Conservation (phyloP, 1,140 invertebrate genomes). For the Nasonia longicornis region DNA sequence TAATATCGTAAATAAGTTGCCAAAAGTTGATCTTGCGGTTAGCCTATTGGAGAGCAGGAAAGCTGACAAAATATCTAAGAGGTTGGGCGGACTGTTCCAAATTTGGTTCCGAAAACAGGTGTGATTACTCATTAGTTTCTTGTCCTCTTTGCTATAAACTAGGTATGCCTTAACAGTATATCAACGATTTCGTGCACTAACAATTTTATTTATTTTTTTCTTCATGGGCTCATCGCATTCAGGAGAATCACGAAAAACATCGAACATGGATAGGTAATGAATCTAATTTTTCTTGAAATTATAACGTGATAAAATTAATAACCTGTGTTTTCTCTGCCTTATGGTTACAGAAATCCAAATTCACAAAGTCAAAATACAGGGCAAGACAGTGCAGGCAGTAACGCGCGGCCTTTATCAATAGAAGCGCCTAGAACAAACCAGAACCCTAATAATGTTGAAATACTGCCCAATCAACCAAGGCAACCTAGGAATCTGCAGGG, state of each 20-base stretch:
- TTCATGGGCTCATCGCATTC: slow-evolving; percentile 57
- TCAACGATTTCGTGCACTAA: slow-evolving; percentile 1
- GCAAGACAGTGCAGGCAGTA: slow-evolving; percentile 52
- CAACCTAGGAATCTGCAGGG: slow-evolving; percentile 70
- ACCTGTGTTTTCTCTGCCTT: slow-evolving; percentile 22
- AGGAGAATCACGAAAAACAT: slow-evolving; percentile 44
- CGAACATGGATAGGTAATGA: slow-evolving; percentile 56
- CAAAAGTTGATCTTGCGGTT: slow-evolving; percentile 12
- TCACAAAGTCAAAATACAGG: slow-evolving; percentile 46
- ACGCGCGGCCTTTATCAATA: slow-evolving; percentile 58
- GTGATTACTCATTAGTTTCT: slow-evolving; percentile 27
- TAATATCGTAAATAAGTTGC: slow-evolving; percentile 33
- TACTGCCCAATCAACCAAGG: slow-evolving; percentile 61
- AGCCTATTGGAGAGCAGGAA: not conserved
- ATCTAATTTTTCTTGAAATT: slow-evolving; percentile 22
- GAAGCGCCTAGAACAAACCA: slow-evolving; percentile 53
- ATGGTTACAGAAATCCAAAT: slow-evolving; percentile 50
- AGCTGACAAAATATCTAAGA: slow-evolving; percentile 12
- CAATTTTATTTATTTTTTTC: slow-evolving; percentile 32
- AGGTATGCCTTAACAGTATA: not conserved
- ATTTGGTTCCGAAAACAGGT: slow-evolving; percentile 43
- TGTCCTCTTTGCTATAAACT: not conserved
- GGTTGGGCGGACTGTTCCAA: slow-evolving; percentile 20
- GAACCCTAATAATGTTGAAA: slow-evolving; percentile 44
- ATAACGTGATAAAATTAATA: not conserved